Evolutionary conservation across 1,140 invertebrate species (phyloP).

Genomic region (Formica exsecta): DNA sequence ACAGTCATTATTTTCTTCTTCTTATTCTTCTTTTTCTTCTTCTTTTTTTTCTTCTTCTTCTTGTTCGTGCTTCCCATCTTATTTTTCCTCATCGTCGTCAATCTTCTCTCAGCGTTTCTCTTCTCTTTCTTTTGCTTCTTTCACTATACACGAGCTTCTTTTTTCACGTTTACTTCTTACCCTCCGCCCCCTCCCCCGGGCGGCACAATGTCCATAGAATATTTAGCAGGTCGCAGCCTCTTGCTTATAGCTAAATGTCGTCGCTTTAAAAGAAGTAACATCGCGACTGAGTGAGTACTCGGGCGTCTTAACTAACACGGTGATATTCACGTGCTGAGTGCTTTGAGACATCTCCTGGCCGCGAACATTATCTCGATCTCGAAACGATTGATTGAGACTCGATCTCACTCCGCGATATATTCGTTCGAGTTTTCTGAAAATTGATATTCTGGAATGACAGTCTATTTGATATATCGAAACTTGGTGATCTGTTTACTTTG

Average conservation of each 20-base stretch:
- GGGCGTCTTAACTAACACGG: slow-evolving; percentile 47
- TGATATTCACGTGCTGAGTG: slow-evolving; percentile 51
- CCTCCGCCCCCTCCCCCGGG: slow-evolving; percentile 16
- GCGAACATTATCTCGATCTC: background rate
- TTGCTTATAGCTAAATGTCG: slow-evolving; percentile 34
- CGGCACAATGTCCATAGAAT: slow-evolving; percentile 72
- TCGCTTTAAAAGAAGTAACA: slow-evolving; percentile 60
- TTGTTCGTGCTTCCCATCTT: slow-evolving; percentile 66
- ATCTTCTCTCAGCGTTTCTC: slow-evolving; percentile 36
- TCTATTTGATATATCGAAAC: slow-evolving; percentile 37
- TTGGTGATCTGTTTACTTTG: slow-evolving; percentile 27
- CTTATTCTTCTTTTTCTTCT: slow-evolving; percentile 81
- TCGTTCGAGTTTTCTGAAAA: slow-evolving; percentile 12
- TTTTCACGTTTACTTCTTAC: slow-evolving; percentile 59
- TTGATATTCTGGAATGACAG: slow-evolving; percentile 10
- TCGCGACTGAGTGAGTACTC: slow-evolving; percentile 36
- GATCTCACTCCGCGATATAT: background rate
- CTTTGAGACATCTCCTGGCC: background rate
- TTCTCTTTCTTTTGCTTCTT: background rate
- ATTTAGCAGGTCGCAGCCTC: slow-evolving; percentile 77
- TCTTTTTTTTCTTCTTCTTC: slow-evolving; percentile 79
- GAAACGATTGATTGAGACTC: background rate
- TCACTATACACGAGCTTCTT: slow-evolving; percentile 20
- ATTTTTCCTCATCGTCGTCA: slow-evolving; percentile 58
- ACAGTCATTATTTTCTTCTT: slow-evolving; percentile 86